These are phyloP conservation scores for Macrosoma leucophasiata DNA, from an alignment of 2,888 invertebrate species.

Conservation along the genomic window DNA sequence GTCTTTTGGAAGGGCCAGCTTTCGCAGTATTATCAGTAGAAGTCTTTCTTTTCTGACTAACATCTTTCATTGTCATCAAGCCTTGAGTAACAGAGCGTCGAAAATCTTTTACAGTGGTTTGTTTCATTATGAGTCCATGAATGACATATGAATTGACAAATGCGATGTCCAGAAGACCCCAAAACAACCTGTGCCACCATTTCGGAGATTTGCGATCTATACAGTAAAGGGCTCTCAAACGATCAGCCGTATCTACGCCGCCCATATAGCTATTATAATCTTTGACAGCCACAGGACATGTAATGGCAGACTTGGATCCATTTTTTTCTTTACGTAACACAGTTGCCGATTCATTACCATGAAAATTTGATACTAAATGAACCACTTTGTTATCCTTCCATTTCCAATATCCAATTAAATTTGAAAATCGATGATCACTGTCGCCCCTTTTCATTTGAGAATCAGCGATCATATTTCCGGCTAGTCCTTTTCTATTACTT, in stretches of 20 bases:
- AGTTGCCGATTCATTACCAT: constrained; percentile 1
- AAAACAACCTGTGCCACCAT: constrained; percentile 39
- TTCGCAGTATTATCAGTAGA: constrained; percentile 12
- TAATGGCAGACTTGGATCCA: constrained; percentile 5
- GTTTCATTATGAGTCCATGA: constrained; percentile 26
- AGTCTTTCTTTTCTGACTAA: constrained; percentile 25
- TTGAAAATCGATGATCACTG: constrained; percentile 25
- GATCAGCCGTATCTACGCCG: constrained; percentile 25
- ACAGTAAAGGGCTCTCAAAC: no score
- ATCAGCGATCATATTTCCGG: constrained; percentile 22
- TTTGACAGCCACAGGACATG: constrained; percentile 7
- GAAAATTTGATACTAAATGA: constrained; percentile 7
- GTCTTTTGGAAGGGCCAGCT: constrained; percentile 23
- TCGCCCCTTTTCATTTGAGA: constrained; percentile 21
- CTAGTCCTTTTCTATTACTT: constrained; percentile 19
- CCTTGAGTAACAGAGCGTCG: constrained; percentile 20
- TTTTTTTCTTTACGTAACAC: constrained; percentile 14
- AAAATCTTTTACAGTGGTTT: constrained; percentile 23
- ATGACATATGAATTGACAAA: constrained; percentile 22
- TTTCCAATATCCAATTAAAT: constrained; percentile 23
- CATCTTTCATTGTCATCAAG: constrained; percentile 26
- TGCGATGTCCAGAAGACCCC: constrained; percentile 27
- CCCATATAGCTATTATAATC: constrained; percentile 6
- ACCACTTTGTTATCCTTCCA: constrained; percentile 14
- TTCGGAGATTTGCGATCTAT: constrained; percentile 35